These are phyloP conservation scores for Sebastes variabilis DNA, from an alignment of 2,797 vertebrate genomes.

Conservation along the genomic window DNA sequence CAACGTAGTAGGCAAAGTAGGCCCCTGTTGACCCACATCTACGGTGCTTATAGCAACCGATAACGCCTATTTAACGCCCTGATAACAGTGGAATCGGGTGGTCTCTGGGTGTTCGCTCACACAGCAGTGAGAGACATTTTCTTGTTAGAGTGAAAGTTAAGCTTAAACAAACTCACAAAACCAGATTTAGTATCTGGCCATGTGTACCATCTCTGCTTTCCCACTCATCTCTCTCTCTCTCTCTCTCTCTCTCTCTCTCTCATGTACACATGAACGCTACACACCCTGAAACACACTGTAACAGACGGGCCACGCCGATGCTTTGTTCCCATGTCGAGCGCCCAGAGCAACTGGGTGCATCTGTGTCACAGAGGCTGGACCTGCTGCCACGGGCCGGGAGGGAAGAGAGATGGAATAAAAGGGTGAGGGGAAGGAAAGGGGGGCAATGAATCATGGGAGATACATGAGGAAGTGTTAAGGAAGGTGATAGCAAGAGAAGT, in stretches of 20 bases:
- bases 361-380: conserved; percentile 78
- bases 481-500: conserved; percentile 62
- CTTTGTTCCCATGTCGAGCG: conserved; percentile 75
- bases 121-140: not conserved
- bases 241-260: not conserved
- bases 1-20: too few relatives aligned
- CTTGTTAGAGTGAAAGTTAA: conserved; percentile 29
- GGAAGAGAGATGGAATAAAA: conserved; percentile 46
- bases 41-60: too few relatives aligned
- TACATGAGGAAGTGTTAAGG: conserved; percentile 52
- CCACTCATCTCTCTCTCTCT: not conserved
- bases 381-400: conserved; percentile 77
- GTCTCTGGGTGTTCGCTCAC: not conserved
- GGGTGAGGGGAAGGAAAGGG: conserved; percentile 13
- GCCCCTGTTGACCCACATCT: too few relatives aligned
- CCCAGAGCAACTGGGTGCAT: conserved; percentile 71
- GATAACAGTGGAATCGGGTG: not conserved
- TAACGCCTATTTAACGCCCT: too few relatives aligned
- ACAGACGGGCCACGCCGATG: conserved; percentile 74
- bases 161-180: conserved; percentile 34
- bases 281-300: conserved; percentile 47
- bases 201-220: conserved; percentile 8
- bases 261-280: conserved; percentile 21
- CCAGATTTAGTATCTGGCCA: conserved; percentile 30
- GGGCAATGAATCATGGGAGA: conserved; percentile 44